Base-by-base conservation (phyloP, 2,888 invertebrate genomes). In the Trissolcus japonicus region DNA sequence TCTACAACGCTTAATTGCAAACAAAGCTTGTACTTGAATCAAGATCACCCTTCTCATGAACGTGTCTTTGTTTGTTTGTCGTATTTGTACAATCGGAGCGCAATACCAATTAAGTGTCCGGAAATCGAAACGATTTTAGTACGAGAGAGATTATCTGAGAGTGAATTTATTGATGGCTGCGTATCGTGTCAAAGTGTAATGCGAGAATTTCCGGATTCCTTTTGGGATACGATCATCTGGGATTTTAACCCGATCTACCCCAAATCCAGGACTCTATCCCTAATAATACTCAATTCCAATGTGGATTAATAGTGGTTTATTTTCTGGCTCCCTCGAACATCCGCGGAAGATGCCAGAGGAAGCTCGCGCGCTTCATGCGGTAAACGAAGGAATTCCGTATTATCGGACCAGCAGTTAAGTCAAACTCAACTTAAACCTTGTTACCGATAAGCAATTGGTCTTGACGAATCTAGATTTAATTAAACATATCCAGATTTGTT, bases 271-370 rank as follows among this genome's bases (percentile, higher is more conserved):
- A 82, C 79, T 86, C 85, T 85, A 85, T 86, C 86, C 88, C 85
- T 86, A 87, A 88, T 88, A 87, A 88, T 87, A 88, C 88, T 88
- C 88, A 88, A 88, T 89, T 87, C 87, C 88, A 84, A 86, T 88
- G 86, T 87, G 88, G 89, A 89, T 89, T 89, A 89, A 89, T 88
- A 85, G 86, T 81, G 86, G 85, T 88, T 89, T 88, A 88, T 86
- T 86, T 84, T 84, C 85, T 76, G 67, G 65, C 74, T 50, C 69
- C 72, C 68, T 69, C 25, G 55, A 65, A 59, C 76, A 78, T 81
- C 69, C 79, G 79, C 79, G 76, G 79, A 75, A 63, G 79, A 78
- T 76, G 71, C 81, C 79, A 75, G 78, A 79, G 78, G 80, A 76
- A 80, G 69, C 78, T 68, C 57, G 21, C 56, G 66, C 63, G 51